phyloP scores from a whole-genome alignment of 2,888 invertebrate species.

The Ischnus inquisitorius region DNA sequence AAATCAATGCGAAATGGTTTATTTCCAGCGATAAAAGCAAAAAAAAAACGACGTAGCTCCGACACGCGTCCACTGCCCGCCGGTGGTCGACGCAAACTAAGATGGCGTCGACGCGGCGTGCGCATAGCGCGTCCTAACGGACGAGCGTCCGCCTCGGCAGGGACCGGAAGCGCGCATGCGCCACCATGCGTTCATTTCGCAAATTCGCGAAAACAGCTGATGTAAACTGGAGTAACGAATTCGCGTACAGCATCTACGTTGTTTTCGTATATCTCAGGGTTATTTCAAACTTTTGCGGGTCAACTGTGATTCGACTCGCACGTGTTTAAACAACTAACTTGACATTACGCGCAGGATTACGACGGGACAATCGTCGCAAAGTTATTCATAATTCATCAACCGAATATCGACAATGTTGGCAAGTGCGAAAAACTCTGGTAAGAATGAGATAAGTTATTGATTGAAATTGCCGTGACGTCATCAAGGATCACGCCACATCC shows the following conservation, averaged over 20 bases:
- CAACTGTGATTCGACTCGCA: constrained; percentile 10
- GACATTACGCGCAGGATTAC: constrained; percentile 32
- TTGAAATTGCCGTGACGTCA: constrained; percentile 81
- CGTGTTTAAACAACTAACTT: constrained; percentile 51
- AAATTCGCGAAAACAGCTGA: neutral
- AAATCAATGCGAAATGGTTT: neutral
- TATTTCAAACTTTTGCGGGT: constrained; percentile 36
- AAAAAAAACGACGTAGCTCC: neutral
- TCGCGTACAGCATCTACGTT: constrained; percentile 2
- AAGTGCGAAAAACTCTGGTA: constrained; percentile 18
- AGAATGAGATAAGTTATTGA: constrained; percentile 61
- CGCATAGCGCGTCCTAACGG: neutral
- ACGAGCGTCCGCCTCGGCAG: too few relatives aligned
- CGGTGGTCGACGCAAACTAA: neutral
- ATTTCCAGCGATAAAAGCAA: neutral
- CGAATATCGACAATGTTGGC: constrained; percentile 30
- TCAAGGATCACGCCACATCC: constrained; percentile 85
- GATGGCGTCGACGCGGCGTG: neutral
- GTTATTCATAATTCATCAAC: constrained; percentile 25
- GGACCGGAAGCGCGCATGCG: constrained; percentile 3
- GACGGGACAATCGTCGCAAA: neutral
- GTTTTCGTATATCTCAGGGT: neutral
- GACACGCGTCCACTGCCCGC: neutral
- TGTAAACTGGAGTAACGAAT: neutral
- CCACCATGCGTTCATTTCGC: neutral